A percentile compares a stretch with the other conserved stretches of the same genome.
Evolutionary conservation across 1,140 invertebrate species (phyloP).

Genomic region (Elysia chlorotica): DNA sequence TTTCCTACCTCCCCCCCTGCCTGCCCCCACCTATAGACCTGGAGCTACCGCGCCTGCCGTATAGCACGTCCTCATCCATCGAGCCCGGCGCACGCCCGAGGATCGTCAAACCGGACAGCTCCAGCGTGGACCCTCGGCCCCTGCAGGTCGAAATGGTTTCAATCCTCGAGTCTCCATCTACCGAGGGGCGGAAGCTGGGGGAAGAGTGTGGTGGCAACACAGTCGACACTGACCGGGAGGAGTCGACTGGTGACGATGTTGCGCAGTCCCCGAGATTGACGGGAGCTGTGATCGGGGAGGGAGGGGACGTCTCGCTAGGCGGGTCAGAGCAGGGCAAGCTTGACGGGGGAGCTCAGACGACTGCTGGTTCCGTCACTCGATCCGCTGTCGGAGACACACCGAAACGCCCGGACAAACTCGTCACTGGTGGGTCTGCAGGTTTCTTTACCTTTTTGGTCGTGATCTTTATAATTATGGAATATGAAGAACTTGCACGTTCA

Average conservation of each 20-base stretch:
- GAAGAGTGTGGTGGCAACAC: neutral
- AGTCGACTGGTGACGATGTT: neutral
- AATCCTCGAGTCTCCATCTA: neutral
- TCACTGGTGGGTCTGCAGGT: too few relatives aligned
- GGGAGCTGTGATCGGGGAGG: too few relatives aligned
- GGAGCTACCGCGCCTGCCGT: neutral
- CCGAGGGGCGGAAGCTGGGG: neutral
- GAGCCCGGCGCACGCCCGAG: neutral
- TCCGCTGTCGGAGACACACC: too few relatives aligned
- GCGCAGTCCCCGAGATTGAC: too few relatives aligned
- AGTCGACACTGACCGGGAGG: neutral
- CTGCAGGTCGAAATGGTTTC: conserved; percentile 2
- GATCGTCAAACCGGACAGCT: conserved; percentile 12
- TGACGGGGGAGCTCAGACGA: too few relatives aligned
- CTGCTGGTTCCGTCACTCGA: too few relatives aligned
- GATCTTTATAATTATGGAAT: too few relatives aligned
- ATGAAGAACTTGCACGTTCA: too few relatives aligned
- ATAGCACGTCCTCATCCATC: neutral
- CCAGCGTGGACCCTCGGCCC: neutral
- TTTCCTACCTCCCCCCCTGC: too few relatives aligned
- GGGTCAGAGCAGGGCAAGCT: too few relatives aligned
- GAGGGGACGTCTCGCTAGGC: too few relatives aligned
- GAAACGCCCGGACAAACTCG: conserved; percentile 2
- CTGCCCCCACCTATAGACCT: neutral
- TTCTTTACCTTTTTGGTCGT: too few relatives aligned